These are phyloP conservation scores for Rhogogaster chlorosoma DNA, from an alignment of 2,888 invertebrate genomes.

Conservation along the genomic window DNA sequence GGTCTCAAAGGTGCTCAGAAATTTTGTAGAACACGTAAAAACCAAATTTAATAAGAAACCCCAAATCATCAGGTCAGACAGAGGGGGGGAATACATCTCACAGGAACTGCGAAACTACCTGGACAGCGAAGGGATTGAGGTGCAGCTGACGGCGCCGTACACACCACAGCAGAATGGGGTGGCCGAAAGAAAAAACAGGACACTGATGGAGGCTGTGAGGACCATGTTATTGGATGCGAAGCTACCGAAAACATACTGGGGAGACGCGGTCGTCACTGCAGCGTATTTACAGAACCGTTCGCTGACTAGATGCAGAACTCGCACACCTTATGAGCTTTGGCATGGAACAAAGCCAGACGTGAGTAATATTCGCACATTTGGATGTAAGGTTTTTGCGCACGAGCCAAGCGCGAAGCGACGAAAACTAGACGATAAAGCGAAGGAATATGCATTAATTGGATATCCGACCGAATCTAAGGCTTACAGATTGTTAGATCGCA, in stretches of 20 bases:
- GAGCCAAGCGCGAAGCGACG: neutral
- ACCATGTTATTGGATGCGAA: slow-evolving; percentile 64
- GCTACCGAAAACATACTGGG: slow-evolving; percentile 63
- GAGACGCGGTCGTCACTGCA: slow-evolving; percentile 66
- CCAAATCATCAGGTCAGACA: slow-evolving; percentile 63
- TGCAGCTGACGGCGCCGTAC: slow-evolving; percentile 61
- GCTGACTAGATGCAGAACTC: slow-evolving; percentile 49
- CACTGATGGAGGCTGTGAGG: slow-evolving; percentile 63
- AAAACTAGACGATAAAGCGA: slow-evolving; percentile 44
- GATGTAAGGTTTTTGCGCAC: slow-evolving; percentile 25
- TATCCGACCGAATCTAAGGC: slow-evolving; percentile 42
- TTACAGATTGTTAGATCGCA: slow-evolving; percentile 45
- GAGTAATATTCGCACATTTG: slow-evolving; percentile 31
- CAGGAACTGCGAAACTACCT: slow-evolving; percentile 60
- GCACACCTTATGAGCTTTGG: slow-evolving; percentile 54
- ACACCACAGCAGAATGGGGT: slow-evolving; percentile 64
- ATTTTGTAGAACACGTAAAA: neutral
- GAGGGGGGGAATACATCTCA: slow-evolving; percentile 65
- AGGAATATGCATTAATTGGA: slow-evolving; percentile 29
- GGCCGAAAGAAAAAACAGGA: slow-evolving; percentile 62
- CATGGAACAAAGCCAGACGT: slow-evolving; percentile 8
- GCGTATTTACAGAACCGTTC: slow-evolving; percentile 62
- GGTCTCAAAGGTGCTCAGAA: no score
- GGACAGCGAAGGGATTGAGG: slow-evolving; percentile 61
- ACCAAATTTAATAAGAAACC: slow-evolving; percentile 56